Evolutionary conservation across 2,113 vertebrate species (phyloP).

Genomic region (Chelonoidis abingdonii): DNA sequence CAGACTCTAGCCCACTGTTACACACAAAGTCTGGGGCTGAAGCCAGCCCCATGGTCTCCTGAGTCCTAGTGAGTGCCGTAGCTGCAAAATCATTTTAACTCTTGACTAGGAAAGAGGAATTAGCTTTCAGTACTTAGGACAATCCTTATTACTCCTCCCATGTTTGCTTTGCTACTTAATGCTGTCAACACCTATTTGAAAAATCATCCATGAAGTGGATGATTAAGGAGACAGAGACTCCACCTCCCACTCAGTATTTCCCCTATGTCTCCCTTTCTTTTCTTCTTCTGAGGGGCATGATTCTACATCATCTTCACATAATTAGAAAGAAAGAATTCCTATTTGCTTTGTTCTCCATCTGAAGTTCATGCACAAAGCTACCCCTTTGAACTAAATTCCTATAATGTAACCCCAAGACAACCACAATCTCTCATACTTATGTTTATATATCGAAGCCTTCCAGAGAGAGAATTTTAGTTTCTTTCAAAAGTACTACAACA

Average conservation of each 20-base stretch:
- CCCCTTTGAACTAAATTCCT: background rate
- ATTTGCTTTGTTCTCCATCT: background rate
- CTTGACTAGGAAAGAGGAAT: rapidly evolving
- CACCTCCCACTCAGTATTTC: background rate
- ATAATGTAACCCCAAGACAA: background rate
- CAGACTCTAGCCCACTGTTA: background rate
- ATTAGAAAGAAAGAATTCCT: background rate
- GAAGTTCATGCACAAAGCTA: background rate
- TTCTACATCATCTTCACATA: background rate
- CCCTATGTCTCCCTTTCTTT: background rate
- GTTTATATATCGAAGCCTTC: background rate
- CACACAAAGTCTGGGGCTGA: background rate
- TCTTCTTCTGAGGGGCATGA: background rate
- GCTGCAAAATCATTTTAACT: background rate
- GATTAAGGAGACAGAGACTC: rapidly evolving
- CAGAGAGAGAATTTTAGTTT: background rate
- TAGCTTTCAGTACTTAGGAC: background rate
- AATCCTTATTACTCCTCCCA: background rate
- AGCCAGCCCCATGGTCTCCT: rapidly evolving
- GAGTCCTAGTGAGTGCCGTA: background rate
- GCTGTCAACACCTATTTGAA: background rate
- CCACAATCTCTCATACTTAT: background rate
- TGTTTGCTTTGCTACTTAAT: background rate
- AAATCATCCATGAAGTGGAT: background rate
- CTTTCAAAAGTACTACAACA: background rate